Evolutionary conservation across 2,888 invertebrate genomes (phyloP).

Genomic region (Drosophila longiperda): DNA sequence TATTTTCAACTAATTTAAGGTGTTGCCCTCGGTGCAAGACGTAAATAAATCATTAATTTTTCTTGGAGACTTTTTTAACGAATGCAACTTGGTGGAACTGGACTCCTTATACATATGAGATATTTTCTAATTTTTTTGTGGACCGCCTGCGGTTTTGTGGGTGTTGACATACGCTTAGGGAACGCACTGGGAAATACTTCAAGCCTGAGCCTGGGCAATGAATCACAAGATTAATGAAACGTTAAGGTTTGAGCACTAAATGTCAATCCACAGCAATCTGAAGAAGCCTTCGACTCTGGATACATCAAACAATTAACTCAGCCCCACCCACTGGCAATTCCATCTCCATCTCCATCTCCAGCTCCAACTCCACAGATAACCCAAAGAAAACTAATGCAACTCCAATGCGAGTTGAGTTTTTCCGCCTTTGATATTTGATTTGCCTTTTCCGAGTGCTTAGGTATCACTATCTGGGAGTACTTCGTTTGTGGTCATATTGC

Average conservation of each 20-base stretch:
- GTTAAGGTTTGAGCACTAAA: constrained; percentile 49
- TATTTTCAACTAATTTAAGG: constrained; percentile 75
- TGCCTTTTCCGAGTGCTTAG: constrained; percentile 59
- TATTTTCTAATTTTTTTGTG: constrained; percentile 3
- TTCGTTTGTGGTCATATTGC: constrained; percentile 80
- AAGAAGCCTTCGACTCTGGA: constrained; percentile 52
- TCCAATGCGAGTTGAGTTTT: constrained; percentile 45
- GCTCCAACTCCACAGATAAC: constrained; percentile 1
- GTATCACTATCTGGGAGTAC: constrained; percentile 15
- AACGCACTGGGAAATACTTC: constrained; percentile 16
- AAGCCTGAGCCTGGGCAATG: constrained; percentile 43
- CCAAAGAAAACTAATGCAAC: constrained; percentile 19
- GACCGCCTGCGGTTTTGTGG: constrained; percentile 79
- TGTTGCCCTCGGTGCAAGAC: constrained; percentile 68
- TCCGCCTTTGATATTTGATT: constrained; percentile 81
- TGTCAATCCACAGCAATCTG: constrained; percentile 65
- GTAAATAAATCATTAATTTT: constrained; percentile 76
- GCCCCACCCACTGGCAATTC: constrained; percentile 10
- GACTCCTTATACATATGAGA: constrained; percentile 2
- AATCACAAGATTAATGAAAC: constrained; percentile 73
- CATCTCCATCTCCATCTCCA: neutral
- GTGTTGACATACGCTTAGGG: constrained; percentile 78
- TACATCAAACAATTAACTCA: constrained; percentile 66
- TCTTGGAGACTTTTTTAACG: constrained; percentile 38
- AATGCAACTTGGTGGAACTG: constrained; percentile 30